These are phyloP conservation scores for Drosophila kohkoa DNA, from an alignment of 1,140 invertebrate species.

Conservation along the genomic window DNA sequence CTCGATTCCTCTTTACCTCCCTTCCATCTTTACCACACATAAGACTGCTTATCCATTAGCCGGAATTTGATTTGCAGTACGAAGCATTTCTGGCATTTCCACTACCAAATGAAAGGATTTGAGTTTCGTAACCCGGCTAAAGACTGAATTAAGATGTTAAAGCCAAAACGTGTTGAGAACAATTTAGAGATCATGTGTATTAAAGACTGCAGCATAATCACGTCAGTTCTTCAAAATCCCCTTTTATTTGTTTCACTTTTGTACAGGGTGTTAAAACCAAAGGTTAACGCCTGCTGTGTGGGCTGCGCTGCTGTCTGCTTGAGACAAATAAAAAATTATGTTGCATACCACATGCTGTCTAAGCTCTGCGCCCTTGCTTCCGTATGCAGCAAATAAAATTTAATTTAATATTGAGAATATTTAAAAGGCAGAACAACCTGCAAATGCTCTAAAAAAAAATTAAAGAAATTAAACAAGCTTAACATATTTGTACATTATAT, in stretches of 20 bases:
- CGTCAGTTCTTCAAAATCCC: background rate
- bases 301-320: conserved; percentile 29
- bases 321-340: conserved; percentile 74
- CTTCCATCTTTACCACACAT: background rate
- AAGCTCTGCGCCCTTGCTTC: conserved; percentile 22
- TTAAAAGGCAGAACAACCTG: background rate
- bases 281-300: conserved; percentile 51
- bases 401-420: conserved; percentile 49
- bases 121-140: conserved; percentile 36
- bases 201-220: background rate
- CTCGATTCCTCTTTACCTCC: too few species aligned
- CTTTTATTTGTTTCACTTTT: background rate
- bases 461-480: background rate
- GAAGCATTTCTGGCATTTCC: conserved; percentile 34
- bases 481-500: background rate
- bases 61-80: conserved; percentile 47
- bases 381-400: conserved; percentile 64
- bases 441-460: conserved; percentile 17
- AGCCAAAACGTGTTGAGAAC: background rate
- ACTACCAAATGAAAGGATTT: conserved; percentile 33
- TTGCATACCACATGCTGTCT: conserved; percentile 71
- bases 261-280: conserved; percentile 16
- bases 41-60: conserved; percentile 41
- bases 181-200: conserved; percentile 1
- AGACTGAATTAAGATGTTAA: conserved; percentile 40